phyloP scores from a whole-genome alignment of 2,888 invertebrate genomes.

The Chymomyza amoena region DNA sequence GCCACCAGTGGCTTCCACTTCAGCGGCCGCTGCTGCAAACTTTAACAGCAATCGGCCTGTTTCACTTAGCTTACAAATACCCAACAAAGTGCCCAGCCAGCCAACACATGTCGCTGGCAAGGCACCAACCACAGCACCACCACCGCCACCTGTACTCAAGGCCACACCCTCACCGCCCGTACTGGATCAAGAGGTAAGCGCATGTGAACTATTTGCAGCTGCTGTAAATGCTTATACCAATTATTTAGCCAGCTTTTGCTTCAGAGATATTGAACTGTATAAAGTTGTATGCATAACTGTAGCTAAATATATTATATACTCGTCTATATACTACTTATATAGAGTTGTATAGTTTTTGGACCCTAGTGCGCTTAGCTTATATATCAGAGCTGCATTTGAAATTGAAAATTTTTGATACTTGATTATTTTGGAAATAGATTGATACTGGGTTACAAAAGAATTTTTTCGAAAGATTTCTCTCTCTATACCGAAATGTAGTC shows the following conservation, averaged over 20 bases:
- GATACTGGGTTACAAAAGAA: no score
- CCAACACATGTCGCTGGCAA: constrained; percentile 46
- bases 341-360: constrained; percentile 13
- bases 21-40: constrained; percentile 39
- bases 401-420: no score
- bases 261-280: constrained; percentile 12
- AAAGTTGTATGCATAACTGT: constrained; percentile 13
- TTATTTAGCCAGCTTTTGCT: neutral
- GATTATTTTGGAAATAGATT: no score
- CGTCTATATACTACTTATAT: neutral
- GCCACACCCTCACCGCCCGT: constrained; percentile 79
- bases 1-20: constrained; percentile 49
- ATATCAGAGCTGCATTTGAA: neutral
- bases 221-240: neutral
- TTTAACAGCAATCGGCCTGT: constrained; percentile 50
- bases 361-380: neutral
- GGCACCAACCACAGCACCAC: constrained; percentile 77
- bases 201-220: neutral
- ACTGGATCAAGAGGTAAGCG: constrained; percentile 82
- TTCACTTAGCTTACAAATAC: constrained; percentile 53
- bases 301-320: constrained; percentile 14
- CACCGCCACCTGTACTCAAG: constrained; percentile 78
- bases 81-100: constrained; percentile 38
- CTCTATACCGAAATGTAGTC: no score
- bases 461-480: no score